These are phyloP conservation scores for Danio choprae DNA, from an alignment of 2,797 vertebrate genomes.

Conservation along the genomic window DNA sequence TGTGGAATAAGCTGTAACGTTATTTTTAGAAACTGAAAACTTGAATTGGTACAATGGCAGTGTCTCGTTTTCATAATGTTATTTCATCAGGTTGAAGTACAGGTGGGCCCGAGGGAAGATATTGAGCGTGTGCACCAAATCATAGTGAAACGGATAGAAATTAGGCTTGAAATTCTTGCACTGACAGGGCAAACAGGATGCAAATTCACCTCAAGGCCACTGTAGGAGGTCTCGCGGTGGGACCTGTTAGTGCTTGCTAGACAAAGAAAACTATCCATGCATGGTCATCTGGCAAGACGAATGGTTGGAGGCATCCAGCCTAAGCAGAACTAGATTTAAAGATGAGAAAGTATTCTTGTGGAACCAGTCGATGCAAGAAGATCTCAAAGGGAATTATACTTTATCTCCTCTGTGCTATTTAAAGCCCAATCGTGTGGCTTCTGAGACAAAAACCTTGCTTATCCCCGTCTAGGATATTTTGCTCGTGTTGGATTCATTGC, in stretches of 20 bases:
- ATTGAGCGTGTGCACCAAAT: background rate
- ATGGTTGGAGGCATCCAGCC: conserved; percentile 1
- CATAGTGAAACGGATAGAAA: conserved; percentile 6
- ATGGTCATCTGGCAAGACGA: background rate
- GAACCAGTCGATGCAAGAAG: background rate
- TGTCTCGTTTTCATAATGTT: background rate
- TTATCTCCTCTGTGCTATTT: background rate
- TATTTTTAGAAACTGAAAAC: background rate
- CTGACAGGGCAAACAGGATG: conserved; percentile 8
- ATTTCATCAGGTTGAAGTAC: background rate
- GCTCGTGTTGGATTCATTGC: background rate
- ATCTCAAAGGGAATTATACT: background rate
- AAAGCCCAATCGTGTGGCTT: background rate
- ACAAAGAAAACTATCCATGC: conserved; percentile 23
- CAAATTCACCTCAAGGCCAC: background rate
- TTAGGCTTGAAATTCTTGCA: background rate
- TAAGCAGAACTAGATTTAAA: conserved; percentile 9
- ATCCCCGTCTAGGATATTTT: background rate
- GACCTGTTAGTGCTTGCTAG: conserved; percentile 19
- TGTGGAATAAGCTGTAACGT: background rate
- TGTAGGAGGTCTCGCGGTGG: background rate
- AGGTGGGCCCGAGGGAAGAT: background rate
- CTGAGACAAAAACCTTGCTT: background rate
- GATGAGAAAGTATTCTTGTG: background rate
- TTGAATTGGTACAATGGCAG: background rate